A percentile compares a stretch with the other conserved stretches of the same genome.
These are phyloP conservation scores for Poeciliopsis presidionis DNA, from an alignment of 2,797 vertebrate species.

Conservation along the genomic window DNA sequence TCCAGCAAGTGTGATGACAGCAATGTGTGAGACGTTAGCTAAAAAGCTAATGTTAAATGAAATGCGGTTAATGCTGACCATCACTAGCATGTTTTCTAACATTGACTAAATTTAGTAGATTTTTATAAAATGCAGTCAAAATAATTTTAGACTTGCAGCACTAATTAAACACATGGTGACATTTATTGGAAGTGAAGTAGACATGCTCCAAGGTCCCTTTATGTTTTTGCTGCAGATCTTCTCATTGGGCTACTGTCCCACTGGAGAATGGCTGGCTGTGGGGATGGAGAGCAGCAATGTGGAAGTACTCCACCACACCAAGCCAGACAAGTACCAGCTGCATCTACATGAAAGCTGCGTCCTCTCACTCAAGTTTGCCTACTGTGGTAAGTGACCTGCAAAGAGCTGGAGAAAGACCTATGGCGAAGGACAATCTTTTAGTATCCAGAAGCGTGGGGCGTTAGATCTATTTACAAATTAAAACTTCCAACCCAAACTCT, in stretches of 20 bases:
- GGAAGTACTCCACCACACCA: slow-evolving; percentile 94
- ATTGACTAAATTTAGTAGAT: too few relatives aligned
- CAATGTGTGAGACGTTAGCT: too few relatives aligned
- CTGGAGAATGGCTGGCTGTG: slow-evolving; percentile 94
- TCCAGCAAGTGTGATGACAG: too few relatives aligned
- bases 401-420: background rate
- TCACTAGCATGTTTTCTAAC: too few relatives aligned
- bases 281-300: slow-evolving; percentile 99
- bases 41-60: too few relatives aligned
- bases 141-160: too few relatives aligned
- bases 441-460: background rate
- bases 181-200: background rate
- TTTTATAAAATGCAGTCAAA: too few relatives aligned
- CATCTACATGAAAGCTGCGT: slow-evolving; percentile 97
- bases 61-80: too few relatives aligned
- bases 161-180: background rate
- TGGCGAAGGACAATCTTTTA: background rate
- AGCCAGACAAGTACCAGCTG: slow-evolving; percentile 97
- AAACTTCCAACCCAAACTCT: background rate
- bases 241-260: slow-evolving; percentile 95
- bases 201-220: background rate
- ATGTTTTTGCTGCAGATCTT: slow-evolving; percentile 84
- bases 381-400: slow-evolving; percentile 86
- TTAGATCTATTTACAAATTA: background rate
- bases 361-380: slow-evolving; percentile 96